Evolutionary conservation across 2,113 vertebrate species (phyloP), one percentile per base, ranked within the genome.

Genomic region (Epinephelus cyanopodus): DNA sequence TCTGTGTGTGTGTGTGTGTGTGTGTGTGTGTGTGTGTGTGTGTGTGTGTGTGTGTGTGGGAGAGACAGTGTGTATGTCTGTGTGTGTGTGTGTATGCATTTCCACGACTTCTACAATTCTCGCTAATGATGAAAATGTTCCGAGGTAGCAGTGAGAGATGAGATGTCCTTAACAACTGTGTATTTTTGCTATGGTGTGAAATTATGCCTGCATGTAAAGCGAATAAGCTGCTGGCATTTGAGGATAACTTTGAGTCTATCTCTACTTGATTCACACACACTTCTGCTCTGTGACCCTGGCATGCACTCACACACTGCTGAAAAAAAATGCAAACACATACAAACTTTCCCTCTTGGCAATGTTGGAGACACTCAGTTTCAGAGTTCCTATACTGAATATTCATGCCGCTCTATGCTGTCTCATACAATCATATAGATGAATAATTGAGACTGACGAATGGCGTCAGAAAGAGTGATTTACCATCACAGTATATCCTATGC

Each of bases 381-480:
- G 13, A 76, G 68, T 73, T 70, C 0, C 68, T 79, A 84, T 48
- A 50, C 25, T 84, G 87, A 93, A 91, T 94, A 92, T 91, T 90
- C 82, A 90, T 91, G 67, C 79, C 81, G 84, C 82, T 90, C 80
- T 80, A 81, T 39, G 56, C 79, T 86, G 86, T 92, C 84, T 89
- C 78, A 74, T 82, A 81, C 90, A 89, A 88, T 93, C 92, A 90
- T 87, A 90, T 83, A 86, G 87, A 86, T 92, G 86, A 91, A 92
- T 90, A 93, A 91, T 90, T 90, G 85, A 93, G 85, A 90, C 17
- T 76, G 91, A 92, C 84, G 56, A 92, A 90, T 90, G 68, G 71
- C 53, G 63, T 89, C 88, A 89, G 78, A 90, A 91, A 86, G 89
- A 88, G 83, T 93, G 91, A 94, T 94, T 93, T 92, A 88, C 71